Evolutionary conservation across 2,888 invertebrate species (phyloP).

Genomic region (Agrochola circellaris): DNA sequence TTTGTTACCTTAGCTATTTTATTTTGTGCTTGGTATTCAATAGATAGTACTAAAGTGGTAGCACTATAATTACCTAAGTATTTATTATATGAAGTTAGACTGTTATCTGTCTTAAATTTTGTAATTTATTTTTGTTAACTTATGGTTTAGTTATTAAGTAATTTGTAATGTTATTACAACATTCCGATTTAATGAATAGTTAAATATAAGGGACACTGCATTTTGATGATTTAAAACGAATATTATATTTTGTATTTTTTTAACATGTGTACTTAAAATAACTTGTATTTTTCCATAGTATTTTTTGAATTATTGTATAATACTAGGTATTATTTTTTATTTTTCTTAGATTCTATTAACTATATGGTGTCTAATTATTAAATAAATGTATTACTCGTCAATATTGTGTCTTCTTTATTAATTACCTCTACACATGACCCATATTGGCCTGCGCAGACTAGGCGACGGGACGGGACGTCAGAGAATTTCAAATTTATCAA

Average conservation of each 20-base stretch:
- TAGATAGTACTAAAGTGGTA: slow-evolving; percentile 1
- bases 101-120: neutral
- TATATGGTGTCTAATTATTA: slow-evolving; percentile 25
- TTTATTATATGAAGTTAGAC: slow-evolving; percentile 3
- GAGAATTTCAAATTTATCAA: too few species aligned
- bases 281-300: neutral
- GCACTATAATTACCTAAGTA: slow-evolving; percentile 15
- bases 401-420: neutral
- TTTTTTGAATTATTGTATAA: neutral
- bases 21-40: slow-evolving; percentile 3
- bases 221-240: slow-evolving; percentile 5
- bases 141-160: slow-evolving; percentile 12
- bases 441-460: too few species aligned
- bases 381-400: slow-evolving; percentile 32
- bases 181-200: slow-evolving; percentile 24
- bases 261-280: slow-evolving; percentile 33
- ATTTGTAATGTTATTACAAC: slow-evolving; percentile 14
- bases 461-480: too few species aligned
- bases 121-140: slow-evolving; percentile 42
- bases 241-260: slow-evolving; percentile 23
- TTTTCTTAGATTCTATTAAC: slow-evolving; percentile 3
- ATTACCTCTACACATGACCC: neutral
- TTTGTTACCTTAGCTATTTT: slow-evolving; percentile 18
- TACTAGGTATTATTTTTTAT: neutral
- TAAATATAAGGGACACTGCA: neutral